Percentiles rank a stretch among this genome's conserved stretches.
These are phyloP conservation scores for Cybosia mesomella DNA, from an alignment of 2,888 invertebrate species.

Conservation along the genomic window DNA sequence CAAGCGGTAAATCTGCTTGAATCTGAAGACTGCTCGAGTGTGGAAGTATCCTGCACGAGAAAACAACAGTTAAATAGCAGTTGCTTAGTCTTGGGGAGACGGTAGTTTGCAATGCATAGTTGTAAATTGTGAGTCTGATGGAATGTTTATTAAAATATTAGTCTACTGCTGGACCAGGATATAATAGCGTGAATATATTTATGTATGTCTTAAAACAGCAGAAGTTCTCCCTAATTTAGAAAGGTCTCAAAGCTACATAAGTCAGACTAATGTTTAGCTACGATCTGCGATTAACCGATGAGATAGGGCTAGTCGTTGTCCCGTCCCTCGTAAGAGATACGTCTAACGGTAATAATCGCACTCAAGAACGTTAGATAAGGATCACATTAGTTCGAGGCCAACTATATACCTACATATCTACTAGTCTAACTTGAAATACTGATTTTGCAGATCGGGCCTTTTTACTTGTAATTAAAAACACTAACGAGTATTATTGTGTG, in stretches of 20 bases:
- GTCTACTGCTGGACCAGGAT: no score
- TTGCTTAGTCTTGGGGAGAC: no score
- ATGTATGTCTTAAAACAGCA: background rate
- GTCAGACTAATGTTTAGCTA: conserved; percentile 41
- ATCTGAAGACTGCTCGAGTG: no score
- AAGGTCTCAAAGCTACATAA: conserved; percentile 28
- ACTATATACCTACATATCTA: background rate
- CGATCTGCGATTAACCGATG: conserved; percentile 31
- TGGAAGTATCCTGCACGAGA: no score
- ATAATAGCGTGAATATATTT: no score
- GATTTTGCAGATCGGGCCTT: background rate
- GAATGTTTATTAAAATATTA: no score
- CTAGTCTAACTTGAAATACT: background rate
- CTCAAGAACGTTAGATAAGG: conserved; percentile 14
- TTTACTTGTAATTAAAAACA: background rate
- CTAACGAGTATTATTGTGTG: no score
- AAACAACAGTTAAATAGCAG: no score
- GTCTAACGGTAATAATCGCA: conserved; percentile 15
- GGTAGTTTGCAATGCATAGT: no score
- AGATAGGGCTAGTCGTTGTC: conserved; percentile 20
- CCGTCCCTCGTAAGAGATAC: conserved; percentile 4
- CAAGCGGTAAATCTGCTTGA: background rate
- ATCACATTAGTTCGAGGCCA: conserved; percentile 13
- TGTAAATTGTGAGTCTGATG: no score
- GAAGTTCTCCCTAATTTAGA: background rate